Evolutionary conservation across 2,797 vertebrate species (phyloP).

Genomic region (Myotis pilosus): DNA sequence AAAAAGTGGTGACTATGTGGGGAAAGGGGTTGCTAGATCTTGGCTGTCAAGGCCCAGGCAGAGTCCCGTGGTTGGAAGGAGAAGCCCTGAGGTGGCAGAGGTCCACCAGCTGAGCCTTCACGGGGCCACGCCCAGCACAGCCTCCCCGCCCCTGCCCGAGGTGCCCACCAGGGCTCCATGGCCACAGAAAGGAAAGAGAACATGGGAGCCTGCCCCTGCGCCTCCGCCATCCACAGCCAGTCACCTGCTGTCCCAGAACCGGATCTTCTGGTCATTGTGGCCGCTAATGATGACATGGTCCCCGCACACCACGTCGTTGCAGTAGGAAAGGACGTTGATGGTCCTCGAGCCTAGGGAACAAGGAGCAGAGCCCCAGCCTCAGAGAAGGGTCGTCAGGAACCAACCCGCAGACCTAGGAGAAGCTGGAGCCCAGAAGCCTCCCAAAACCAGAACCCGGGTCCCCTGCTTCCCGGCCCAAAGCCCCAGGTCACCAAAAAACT

Average conservation of each 20-base stretch:
- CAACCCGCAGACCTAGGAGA: not conserved
- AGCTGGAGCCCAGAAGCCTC: not conserved
- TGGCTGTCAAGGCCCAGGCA: not conserved
- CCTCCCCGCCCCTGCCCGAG: not conserved
- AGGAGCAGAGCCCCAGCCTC: not conserved
- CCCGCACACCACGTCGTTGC: conserved; percentile 90
- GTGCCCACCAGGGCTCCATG: not conserved
- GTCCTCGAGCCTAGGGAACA: conserved; percentile 86
- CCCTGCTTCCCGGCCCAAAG: not conserved
- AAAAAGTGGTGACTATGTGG: not conserved
- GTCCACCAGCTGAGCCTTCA: not conserved
- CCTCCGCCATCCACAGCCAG: not conserved
- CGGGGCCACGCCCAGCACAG: not conserved
- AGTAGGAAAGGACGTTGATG: conserved; percentile 86
- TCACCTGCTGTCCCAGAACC: conserved; percentile 93
- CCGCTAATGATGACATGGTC: conserved; percentile 89
- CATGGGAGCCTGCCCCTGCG: not conserved
- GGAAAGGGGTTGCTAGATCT: not conserved
- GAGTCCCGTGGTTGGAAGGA: not conserved
- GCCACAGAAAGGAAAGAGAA: not conserved
- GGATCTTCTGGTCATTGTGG: conserved; percentile 90
- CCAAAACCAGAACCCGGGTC: not conserved
- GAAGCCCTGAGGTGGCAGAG: not conserved
- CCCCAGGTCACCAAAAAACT: not conserved
- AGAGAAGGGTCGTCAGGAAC: not conserved